Conservation (phyloP, 2,888 invertebrate genomes). For the Drosophila imparisetae region DNA sequence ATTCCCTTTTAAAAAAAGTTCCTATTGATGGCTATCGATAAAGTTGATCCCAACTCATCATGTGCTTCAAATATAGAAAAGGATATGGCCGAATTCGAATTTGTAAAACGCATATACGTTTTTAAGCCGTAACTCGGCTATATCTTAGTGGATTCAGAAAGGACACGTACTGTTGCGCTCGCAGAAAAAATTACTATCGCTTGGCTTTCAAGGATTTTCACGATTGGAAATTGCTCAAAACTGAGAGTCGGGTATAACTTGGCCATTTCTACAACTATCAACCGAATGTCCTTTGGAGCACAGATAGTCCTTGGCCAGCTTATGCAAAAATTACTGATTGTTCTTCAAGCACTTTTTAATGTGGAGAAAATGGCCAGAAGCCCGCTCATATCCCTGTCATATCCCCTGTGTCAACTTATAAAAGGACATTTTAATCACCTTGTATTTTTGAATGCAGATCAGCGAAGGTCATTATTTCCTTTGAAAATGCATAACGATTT, state of each 20-base stretch:
- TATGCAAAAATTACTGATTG: not conserved
- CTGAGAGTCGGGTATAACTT: not conserved
- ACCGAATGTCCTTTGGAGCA: not conserved
- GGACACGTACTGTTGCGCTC: not conserved
- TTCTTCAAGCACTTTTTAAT: not conserved
- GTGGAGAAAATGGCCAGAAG: not conserved
- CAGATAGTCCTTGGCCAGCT: not conserved
- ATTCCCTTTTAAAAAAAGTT: too few relatives aligned
- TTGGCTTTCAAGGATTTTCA: not conserved
- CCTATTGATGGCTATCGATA: too few relatives aligned
- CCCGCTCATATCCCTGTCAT: not conserved
- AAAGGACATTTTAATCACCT: not conserved
- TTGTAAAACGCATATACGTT: too few relatives aligned
- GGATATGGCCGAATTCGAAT: too few relatives aligned
- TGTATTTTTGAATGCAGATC: not conserved
- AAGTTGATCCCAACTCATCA: too few relatives aligned
- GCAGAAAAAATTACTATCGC: not conserved
- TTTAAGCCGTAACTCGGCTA: not conserved
- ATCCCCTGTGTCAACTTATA: not conserved
- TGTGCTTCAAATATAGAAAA: too few relatives aligned
- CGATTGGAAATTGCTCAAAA: not conserved
- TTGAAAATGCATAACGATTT: not conserved
- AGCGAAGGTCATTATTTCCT: not conserved
- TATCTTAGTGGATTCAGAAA: not conserved
- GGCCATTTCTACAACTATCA: not conserved